Evolutionary conservation across 2,797 vertebrate genomes (phyloP), one percentile per base, ranked within the genome.

Genomic region (Tenualosa ilisha): DNA sequence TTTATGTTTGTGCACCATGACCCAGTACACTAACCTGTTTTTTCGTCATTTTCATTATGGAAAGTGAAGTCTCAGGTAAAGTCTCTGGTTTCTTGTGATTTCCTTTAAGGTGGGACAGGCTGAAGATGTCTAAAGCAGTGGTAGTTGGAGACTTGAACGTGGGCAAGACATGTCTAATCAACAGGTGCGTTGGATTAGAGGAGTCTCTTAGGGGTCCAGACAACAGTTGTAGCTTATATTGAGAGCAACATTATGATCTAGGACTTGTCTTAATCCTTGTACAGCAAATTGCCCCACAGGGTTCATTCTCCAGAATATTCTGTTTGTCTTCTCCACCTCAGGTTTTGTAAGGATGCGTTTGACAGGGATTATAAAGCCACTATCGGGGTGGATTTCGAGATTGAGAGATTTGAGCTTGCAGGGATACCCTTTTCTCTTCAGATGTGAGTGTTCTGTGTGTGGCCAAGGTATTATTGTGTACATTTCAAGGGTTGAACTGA

Each of bases 141-240:
- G 95, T 99, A n/a, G 96, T 98, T 43, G 97, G 97, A 46, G 97
- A 98, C 87, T 91, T 98, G 24, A 96, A 96, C 40, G 97, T 98
- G 86, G 97, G 98, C n/a, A 99, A 98, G 92, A 98, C 97, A 40
- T 97, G 97, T 89, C 95, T 99, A 85, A 97, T 99, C 85, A 97
- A 97, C 89, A 97, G 97, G 97, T 97, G 94, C 17, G 40, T 7
- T 68, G 3, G 26, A 26, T 12, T 13, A 68, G 26, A 68, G 9
- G 26, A 17, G 40, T 22, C 40, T 43, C 15, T 75, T 0, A 43
- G 0, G 15, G 11, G 11, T 31, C 11, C 4, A 24, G 2, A 3
- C 26, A 68, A 3, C 26, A 12, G 26, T 31, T 13, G 65, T 26
- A 24, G 11, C 4, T 31, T 72, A 15, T 72, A 4, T 56, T 56